Base-by-base conservation (phyloP, 2,888 invertebrate genomes). In the Parnassius glacialis region DNA sequence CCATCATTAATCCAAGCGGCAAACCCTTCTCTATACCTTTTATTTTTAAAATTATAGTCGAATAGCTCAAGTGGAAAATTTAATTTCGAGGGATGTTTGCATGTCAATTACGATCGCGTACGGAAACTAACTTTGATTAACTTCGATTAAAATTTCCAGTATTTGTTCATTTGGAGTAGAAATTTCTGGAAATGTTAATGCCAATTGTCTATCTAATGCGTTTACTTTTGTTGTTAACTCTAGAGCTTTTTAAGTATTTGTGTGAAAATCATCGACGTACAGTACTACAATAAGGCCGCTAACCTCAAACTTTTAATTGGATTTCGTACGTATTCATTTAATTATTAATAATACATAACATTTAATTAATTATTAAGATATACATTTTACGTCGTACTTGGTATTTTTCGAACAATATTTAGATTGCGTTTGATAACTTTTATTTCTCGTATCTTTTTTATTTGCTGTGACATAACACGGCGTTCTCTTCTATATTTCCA, bases 21-120 rank as follows among this genome's bases (percentile, higher is more conserved):
- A 52, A n/a, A n/a, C 20, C 16, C 10, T 52, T n/a, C n/a, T 43
- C 13, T 48, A 16, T 48, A 13, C 45, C 45, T 55, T 54, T 7
- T 70, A 79, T 81, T 83, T 83, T 84, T 78, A 75, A 34, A 81
- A 79, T 79, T 78, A 81, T 79, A 74, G 76, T 75, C 69, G 75
- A 80, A 83, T 83, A 83, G 87, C 87, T 89, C 86, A 87, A 76
- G 78, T 79, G 84, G 84, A 87, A 88, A 90, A 88, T 89, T 88
- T 84, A 86, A 88, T 87, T 78, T 74, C 74, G 68, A 68, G 68
- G 61, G 64, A 59, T 66, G 65, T 68, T 69, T 69, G 66, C 70
- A 67, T 54, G 67, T 67, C 65, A 52, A 66, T 67, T 71, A 68
- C 73, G 67, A 70, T 70, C 74, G 71, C 74, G 78, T 71, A 72